Conservation (phyloP, 2,113 vertebrate genomes). For the Onychostoma macrolepis region DNA sequence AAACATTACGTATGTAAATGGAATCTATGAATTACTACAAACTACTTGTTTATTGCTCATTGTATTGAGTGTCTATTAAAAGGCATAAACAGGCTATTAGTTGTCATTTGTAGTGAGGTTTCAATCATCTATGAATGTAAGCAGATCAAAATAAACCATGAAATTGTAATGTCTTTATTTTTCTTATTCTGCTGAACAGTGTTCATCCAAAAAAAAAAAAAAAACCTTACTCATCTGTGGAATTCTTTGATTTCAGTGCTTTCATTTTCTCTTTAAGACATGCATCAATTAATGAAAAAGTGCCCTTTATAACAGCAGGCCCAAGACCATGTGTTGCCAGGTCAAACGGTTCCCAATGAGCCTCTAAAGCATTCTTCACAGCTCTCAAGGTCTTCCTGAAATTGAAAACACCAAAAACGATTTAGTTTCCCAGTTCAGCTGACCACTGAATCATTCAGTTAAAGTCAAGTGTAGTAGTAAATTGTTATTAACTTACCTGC, state of each 20-base stretch:
- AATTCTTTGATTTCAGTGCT: slow-evolving; percentile 17
- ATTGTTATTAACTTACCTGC: background rate
- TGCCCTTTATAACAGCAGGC: background rate
- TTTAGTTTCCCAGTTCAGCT: background rate
- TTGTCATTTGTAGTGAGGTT: too few relatives aligned
- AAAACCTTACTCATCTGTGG: background rate
- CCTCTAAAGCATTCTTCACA: slow-evolving; percentile 13
- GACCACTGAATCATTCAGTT: slow-evolving; percentile 12
- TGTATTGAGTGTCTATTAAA: too few relatives aligned
- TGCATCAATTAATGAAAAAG: too few relatives aligned
- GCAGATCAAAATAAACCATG: too few relatives aligned
- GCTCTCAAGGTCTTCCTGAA: slow-evolving; percentile 18
- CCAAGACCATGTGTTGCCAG: slow-evolving; percentile 29
- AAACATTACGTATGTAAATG: too few relatives aligned
- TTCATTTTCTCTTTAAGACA: slow-evolving; percentile 31
- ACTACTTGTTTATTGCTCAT: too few relatives aligned
- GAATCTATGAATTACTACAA: too few relatives aligned
- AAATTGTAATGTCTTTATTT: too few relatives aligned
- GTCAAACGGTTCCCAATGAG: background rate
- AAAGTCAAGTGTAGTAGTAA: background rate
- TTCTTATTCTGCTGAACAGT: too few relatives aligned
- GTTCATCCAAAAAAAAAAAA: background rate
- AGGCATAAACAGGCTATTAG: too few relatives aligned
- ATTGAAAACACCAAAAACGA: background rate
- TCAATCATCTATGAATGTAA: too few relatives aligned